phyloP scores from a whole-genome alignment of 1,140 invertebrate genomes.

The Stegodyphus dumicola region DNA sequence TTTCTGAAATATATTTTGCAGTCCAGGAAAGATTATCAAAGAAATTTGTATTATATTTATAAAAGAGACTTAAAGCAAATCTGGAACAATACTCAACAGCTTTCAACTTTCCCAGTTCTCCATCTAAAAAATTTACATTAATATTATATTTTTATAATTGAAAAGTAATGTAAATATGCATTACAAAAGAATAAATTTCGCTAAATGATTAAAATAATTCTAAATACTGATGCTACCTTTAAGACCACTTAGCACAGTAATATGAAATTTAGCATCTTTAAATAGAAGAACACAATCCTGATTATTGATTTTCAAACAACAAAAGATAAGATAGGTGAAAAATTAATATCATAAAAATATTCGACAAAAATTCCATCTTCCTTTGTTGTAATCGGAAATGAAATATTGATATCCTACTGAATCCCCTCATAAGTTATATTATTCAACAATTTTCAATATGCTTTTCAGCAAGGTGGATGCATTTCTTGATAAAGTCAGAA shows the following conservation, averaged over 20 bases:
- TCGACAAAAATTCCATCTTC: no score
- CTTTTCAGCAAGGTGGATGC: no score
- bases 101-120: slow-evolving; percentile 29
- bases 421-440: no score
- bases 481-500: no score
- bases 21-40: slow-evolving; percentile 8
- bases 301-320: neutral
- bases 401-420: no score
- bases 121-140: neutral
- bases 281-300: neutral
- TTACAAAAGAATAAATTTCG: neutral
- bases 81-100: slow-evolving; percentile 39
- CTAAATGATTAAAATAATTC: neutral
- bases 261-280: neutral
- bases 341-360: no score
- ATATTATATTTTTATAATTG: neutral
- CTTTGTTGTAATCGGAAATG: no score
- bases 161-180: neutral
- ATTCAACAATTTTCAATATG: no score
- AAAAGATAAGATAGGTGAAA: neutral
- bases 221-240: neutral
- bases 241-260: no score
- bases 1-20: slow-evolving; percentile 40
- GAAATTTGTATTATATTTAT: neutral
- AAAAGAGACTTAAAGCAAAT: slow-evolving; percentile 41